Conservation (phyloP, 2,888 invertebrate genomes). For the Anthrax anthrax region DNA sequence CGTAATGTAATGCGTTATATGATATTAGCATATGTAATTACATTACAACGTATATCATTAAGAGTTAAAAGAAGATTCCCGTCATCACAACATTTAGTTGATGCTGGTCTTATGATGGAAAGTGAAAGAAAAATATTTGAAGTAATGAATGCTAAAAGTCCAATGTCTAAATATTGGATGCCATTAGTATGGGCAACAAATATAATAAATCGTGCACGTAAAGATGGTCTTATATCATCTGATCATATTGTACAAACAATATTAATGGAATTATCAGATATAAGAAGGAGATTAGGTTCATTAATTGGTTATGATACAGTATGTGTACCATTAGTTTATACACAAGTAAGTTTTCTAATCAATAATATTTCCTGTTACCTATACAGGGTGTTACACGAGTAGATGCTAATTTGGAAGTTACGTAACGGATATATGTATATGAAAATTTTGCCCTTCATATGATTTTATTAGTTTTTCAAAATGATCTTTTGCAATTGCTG, state of each 20-base stretch:
- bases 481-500: no score
- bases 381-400: no score
- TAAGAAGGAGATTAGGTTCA: constrained; percentile 66
- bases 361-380: no score
- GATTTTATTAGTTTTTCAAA: no score
- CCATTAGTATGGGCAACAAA: constrained; percentile 87
- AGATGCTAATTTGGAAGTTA: no score
- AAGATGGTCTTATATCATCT: constrained; percentile 68
- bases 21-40: constrained; percentile 77
- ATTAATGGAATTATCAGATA: constrained; percentile 76
- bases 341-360: constrained; percentile 53
- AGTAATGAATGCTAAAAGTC: constrained; percentile 75
- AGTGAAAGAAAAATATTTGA: constrained; percentile 85
- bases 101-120: constrained; percentile 81
- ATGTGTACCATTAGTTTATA: constrained; percentile 82
- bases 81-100: constrained; percentile 79
- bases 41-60: constrained; percentile 72
- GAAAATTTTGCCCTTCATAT: no score
- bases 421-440: no score
- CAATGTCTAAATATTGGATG: constrained; percentile 89
- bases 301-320: constrained; percentile 85
- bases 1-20: constrained; percentile 82
- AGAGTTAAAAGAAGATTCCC: constrained; percentile 80
- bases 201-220: constrained; percentile 74
- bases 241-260: constrained; percentile 89